Evolutionary conservation across 2,113 vertebrate genomes (phyloP).

Genomic region (Phasianus colchicus): DNA sequence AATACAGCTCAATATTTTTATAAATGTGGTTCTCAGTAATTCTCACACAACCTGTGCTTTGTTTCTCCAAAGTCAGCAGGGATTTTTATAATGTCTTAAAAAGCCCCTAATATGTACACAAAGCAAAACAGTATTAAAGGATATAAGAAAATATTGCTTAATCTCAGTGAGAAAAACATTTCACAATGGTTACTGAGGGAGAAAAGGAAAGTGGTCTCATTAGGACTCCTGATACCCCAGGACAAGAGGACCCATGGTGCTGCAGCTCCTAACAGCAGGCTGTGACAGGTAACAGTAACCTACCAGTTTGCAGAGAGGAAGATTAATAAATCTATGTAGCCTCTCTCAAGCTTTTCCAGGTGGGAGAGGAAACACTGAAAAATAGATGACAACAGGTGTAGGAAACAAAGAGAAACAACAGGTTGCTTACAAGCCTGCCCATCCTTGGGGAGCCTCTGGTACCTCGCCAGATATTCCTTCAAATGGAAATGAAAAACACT

Average conservation of each 20-base stretch:
- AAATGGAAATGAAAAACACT: neutral
- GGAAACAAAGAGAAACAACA: neutral
- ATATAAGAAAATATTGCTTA: neutral
- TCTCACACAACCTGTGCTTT: neutral
- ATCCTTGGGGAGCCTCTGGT: neutral
- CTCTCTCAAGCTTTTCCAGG: neutral
- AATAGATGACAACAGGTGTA: neutral
- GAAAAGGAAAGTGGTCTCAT: neutral
- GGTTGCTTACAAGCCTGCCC: neutral
- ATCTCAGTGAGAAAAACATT: neutral
- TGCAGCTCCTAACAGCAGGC: neutral
- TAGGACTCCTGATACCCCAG: rapidly evolving
- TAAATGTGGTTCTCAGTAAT: neutral
- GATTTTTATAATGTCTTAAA: neutral
- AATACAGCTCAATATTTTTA: neutral
- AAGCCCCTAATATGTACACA: neutral
- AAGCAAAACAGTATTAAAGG: neutral
- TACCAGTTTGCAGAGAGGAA: neutral
- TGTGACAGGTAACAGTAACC: neutral
- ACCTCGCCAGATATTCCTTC: neutral
- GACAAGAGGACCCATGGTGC: neutral
- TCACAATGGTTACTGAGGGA: neutral
- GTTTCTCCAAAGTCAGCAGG: neutral
- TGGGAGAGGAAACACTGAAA: neutral
- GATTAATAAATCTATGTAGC: neutral